phyloP scores from a whole-genome alignment of 2,797 vertebrate species.

The Poecilia wingei region DNA sequence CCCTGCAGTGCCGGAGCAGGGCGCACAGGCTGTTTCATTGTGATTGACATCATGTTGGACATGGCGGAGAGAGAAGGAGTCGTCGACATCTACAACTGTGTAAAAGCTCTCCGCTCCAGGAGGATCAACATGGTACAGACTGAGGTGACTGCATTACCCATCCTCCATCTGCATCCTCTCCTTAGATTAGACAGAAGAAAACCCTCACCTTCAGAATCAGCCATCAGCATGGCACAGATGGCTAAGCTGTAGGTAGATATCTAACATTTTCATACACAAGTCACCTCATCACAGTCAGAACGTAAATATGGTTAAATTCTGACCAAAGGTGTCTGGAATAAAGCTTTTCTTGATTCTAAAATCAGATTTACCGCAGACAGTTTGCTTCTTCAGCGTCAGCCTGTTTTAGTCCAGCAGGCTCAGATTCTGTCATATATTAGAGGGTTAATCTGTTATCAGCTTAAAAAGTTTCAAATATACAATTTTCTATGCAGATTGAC shows the following conservation, averaged over 20 bases:
- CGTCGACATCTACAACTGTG: conserved; percentile 99
- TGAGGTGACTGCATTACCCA: conserved; percentile 83
- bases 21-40: conserved; percentile 97
- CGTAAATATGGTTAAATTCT: background rate
- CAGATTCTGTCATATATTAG: background rate
- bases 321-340: background rate
- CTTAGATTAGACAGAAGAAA: conserved; percentile 33
- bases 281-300: conserved; percentile 12
- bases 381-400: background rate
- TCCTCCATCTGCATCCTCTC: conserved; percentile 77
- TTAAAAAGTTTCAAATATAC: conserved; percentile 15
- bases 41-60: conserved; percentile 99
- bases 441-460: conserved; percentile 1
- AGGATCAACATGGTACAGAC: conserved; percentile 99
- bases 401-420: no score
- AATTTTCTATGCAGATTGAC: conserved; percentile 7
- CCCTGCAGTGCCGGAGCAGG: conserved; percentile 92
- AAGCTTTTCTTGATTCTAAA: background rate
- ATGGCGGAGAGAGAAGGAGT: conserved; percentile 99
- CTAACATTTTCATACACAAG: conserved; percentile 36
- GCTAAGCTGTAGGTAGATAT: conserved; percentile 19
- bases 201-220: conserved; percentile 24
- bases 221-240: conserved; percentile 43
- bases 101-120: conserved; percentile 95
- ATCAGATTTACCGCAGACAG: background rate